Evolutionary conservation across 2,113 vertebrate genomes (phyloP).

Genomic region (Caracal caracal): DNA sequence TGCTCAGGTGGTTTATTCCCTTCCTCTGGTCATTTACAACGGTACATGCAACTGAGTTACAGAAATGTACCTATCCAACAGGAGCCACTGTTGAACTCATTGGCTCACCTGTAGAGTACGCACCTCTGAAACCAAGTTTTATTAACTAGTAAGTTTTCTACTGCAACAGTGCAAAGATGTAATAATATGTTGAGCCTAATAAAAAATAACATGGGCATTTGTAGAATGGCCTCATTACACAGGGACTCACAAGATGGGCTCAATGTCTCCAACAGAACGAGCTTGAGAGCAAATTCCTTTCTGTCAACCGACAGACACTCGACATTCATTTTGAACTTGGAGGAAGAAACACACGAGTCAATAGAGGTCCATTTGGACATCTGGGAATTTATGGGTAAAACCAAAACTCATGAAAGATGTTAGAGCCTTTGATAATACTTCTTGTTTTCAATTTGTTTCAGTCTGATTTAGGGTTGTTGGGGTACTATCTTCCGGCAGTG

Average conservation of each 20-base stretch:
- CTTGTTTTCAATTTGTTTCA: background rate
- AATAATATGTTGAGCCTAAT: background rate
- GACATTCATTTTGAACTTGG: background rate
- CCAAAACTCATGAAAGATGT: background rate
- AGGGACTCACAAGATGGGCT: background rate
- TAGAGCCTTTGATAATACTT: background rate
- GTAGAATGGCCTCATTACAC: background rate
- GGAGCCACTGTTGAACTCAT: background rate
- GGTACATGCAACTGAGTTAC: background rate
- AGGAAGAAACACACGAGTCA: background rate
- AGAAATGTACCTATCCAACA: background rate
- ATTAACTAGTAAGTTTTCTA: background rate
- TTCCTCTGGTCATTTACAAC: slow-evolving; percentile 17
- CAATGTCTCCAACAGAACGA: background rate
- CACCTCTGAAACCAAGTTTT: background rate
- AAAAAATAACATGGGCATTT: slow-evolving; percentile 2
- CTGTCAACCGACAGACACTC: background rate
- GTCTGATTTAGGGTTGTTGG: background rate
- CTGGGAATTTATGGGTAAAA: background rate
- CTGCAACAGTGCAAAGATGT: background rate
- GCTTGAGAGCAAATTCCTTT: background rate
- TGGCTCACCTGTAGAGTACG: background rate
- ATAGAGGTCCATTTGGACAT: background rate
- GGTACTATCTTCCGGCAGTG: background rate
- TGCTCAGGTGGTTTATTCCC: background rate